phyloP scores from a whole-genome alignment of 1,140 invertebrate species.

The Pseudomyrmex flavicornis region DNA sequence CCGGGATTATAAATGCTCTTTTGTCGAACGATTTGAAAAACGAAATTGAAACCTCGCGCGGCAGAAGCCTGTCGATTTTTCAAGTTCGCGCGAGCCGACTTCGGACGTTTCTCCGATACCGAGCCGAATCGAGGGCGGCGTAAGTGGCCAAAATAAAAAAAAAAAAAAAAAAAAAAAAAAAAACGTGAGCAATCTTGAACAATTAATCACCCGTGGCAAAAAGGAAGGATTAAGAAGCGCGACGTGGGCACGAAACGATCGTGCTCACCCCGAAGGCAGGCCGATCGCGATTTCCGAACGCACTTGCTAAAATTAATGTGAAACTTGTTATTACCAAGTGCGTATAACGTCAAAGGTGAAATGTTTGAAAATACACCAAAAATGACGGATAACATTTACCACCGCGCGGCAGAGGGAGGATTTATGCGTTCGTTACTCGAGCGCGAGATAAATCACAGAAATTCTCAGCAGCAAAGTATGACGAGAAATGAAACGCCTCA shows the following conservation, averaged over 20 bases:
- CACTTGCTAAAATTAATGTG: slow-evolving; percentile 47
- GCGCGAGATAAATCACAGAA: background rate
- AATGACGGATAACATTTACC: background rate
- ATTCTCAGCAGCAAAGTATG: background rate
- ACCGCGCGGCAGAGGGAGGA: background rate
- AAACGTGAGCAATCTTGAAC: slow-evolving; percentile 49
- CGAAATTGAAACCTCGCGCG: slow-evolving; percentile 49
- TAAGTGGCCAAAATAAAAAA: slow-evolving; percentile 37
- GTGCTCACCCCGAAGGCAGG: slow-evolving; percentile 5
- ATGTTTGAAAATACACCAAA: background rate
- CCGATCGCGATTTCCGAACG: slow-evolving; percentile 16
- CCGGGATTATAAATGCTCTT: slow-evolving; percentile 40
- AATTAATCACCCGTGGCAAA: slow-evolving; percentile 53
- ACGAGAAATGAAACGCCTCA: background rate
- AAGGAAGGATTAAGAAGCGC: slow-evolving; percentile 17
- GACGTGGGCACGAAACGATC: slow-evolving; percentile 26
- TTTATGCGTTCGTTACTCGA: background rate
- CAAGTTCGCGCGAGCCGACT: slow-evolving; percentile 27
- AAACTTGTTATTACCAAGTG: slow-evolving; percentile 36
- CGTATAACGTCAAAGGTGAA: no score
- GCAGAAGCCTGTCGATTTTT: slow-evolving; percentile 39
- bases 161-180: slow-evolving; percentile 37
- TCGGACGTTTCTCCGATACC: slow-evolving; percentile 41
- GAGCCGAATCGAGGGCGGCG: slow-evolving; percentile 22
- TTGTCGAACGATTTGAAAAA: slow-evolving; percentile 38